A percentile compares a stretch with the other conserved stretches of the same genome.
Conservation (phyloP, 2,797 vertebrate genomes). For the Cottoperca gobio region DNA sequence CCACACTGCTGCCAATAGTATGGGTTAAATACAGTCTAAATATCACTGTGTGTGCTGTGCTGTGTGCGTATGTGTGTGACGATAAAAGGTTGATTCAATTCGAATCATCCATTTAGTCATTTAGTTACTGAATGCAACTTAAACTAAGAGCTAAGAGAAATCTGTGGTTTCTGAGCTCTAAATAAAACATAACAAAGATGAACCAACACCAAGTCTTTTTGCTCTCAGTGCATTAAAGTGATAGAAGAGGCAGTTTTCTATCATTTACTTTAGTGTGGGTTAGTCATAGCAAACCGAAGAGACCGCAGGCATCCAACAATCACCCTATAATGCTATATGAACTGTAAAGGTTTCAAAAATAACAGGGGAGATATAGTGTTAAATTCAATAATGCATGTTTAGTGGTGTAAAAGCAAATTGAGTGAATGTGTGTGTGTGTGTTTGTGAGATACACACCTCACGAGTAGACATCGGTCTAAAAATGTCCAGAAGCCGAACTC, state of each 20-base stretch:
- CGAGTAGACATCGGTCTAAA: slow-evolving; percentile 85
- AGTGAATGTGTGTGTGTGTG: background rate
- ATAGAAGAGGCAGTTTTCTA: background rate
- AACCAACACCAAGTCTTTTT: background rate
- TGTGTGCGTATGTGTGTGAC: no score
- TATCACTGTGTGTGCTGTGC: no score
- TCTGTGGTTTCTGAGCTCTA: background rate
- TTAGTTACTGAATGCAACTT: background rate
- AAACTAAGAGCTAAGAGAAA: background rate
- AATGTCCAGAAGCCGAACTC: slow-evolving; percentile 86
- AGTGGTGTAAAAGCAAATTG: background rate
- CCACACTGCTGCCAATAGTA: no score
- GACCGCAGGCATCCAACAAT: background rate
- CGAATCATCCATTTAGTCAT: no score
- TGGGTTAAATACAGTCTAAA: no score
- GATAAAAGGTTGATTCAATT: no score
- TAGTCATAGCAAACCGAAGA: background rate
- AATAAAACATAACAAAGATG: background rate
- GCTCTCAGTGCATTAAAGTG: background rate
- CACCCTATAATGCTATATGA: background rate
- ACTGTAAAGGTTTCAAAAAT: background rate
- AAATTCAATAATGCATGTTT: background rate
- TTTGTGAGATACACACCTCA: slow-evolving; percentile 79
- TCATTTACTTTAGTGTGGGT: background rate
- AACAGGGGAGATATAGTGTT: background rate